Conservation (phyloP, 2,113 vertebrate genomes). For the Lichenostomus cassidix region DNA sequence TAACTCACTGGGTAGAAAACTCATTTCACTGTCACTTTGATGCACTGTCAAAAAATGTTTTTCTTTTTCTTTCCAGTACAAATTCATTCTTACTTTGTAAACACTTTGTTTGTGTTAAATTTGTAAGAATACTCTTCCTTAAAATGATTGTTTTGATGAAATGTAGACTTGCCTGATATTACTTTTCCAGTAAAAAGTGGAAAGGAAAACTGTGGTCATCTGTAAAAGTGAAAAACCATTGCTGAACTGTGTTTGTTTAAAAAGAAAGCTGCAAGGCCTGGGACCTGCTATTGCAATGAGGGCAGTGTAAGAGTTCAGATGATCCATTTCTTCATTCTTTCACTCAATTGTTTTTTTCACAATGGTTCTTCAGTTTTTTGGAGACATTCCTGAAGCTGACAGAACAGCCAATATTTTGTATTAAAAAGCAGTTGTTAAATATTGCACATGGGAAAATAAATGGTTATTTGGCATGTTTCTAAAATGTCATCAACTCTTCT, state of each 20-base stretch:
- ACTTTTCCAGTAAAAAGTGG: background rate
- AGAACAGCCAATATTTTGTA: background rate
- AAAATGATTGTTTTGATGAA: background rate
- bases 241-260: background rate
- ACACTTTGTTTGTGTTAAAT: background rate
- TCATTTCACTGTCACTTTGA: background rate
- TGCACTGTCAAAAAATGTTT: background rate
- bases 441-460: background rate
- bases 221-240: constrained; percentile 5
- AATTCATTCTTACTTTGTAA: background rate
- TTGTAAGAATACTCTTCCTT: background rate
- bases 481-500: background rate
- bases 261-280: background rate
- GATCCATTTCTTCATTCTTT: constrained; percentile 33
- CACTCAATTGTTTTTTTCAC: background rate
- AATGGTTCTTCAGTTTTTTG: background rate
- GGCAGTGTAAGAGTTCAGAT: background rate
- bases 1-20: background rate
- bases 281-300: background rate
- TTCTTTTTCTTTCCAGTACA: background rate
- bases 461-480: background rate
- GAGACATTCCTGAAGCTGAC: background rate
- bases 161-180: background rate
- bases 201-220: background rate
- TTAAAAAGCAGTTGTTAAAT: constrained; percentile 7